Evolutionary conservation across 2,113 vertebrate species (phyloP).

Genomic region (Channa argus): DNA sequence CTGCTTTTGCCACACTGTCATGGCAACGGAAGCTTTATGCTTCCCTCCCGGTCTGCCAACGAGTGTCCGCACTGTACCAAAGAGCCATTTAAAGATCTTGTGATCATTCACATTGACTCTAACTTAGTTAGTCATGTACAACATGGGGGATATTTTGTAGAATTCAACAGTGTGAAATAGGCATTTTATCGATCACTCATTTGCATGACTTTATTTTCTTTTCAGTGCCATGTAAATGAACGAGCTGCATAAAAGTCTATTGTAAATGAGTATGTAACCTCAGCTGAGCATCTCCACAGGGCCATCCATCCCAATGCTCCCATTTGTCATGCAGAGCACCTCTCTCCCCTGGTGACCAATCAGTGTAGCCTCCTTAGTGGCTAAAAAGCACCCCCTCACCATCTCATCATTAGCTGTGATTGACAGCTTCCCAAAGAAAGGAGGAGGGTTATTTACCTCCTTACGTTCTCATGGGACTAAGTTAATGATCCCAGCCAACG

Average conservation of each 20-base stretch:
- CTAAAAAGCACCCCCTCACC: slow-evolving; percentile 48
- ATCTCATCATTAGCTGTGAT: slow-evolving; percentile 76
- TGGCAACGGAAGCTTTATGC: slow-evolving; percentile 77
- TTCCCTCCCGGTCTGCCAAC: slow-evolving; percentile 47
- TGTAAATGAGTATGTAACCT: slow-evolving; percentile 55
- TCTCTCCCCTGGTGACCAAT: slow-evolving; percentile 77
- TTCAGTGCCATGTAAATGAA: slow-evolving; percentile 57
- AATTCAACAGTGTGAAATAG: slow-evolving; percentile 32
- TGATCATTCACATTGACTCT: slow-evolving; percentile 51
- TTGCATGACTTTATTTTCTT: slow-evolving; percentile 34
- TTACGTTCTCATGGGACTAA: slow-evolving; percentile 76
- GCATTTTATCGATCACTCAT: slow-evolving; percentile 41
- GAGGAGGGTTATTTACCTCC: slow-evolving; percentile 77
- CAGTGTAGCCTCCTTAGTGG: slow-evolving; percentile 66
- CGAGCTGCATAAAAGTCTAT: slow-evolving; percentile 40
- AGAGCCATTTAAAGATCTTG: slow-evolving; percentile 59
- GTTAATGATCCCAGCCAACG: slow-evolving; percentile 79
- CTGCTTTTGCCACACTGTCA: slow-evolving; percentile 67
- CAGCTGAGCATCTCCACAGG: slow-evolving; percentile 57
- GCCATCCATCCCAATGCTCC: slow-evolving; percentile 50
- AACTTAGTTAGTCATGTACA: slow-evolving; percentile 8
- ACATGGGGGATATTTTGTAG: slow-evolving; percentile 18
- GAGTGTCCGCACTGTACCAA: slow-evolving; percentile 68
- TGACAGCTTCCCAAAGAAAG: slow-evolving; percentile 77
- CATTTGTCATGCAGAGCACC: slow-evolving; percentile 69